A percentile compares a stretch with the other conserved stretches of the same genome.
phyloP scores from a whole-genome alignment of 1,140 invertebrate genomes.

The Hypsibius dujardini region DNA sequence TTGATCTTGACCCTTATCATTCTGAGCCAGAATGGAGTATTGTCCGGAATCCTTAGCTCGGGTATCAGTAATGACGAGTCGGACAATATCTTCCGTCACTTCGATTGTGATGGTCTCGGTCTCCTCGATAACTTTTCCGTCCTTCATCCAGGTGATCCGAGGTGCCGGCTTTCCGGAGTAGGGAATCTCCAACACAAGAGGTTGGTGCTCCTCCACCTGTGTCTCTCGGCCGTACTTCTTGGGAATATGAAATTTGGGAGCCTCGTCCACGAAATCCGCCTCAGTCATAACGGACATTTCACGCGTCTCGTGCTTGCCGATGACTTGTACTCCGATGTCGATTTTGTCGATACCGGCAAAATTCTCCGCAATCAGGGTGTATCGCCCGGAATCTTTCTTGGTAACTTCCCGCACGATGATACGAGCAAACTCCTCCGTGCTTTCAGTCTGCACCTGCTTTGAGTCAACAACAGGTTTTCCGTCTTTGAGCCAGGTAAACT shows the following conservation, averaged over 20 bases:
- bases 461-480: slow-evolving; percentile 40
- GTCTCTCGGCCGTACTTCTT: slow-evolving; percentile 30
- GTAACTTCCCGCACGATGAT: not conserved
- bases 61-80: slow-evolving; percentile 34
- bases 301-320: not conserved
- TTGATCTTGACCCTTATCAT: slow-evolving; percentile 34
- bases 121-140: slow-evolving; percentile 32
- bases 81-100: slow-evolving; percentile 32
- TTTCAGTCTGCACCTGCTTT: slow-evolving; percentile 16
- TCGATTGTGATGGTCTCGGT: slow-evolving; percentile 29
- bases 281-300: not conserved
- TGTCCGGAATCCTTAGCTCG: slow-evolving; percentile 34
- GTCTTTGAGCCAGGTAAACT: slow-evolving; percentile 52
- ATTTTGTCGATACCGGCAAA: slow-evolving; percentile 13
- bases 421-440: slow-evolving; percentile 11
- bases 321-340: slow-evolving; percentile 11
- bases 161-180: slow-evolving; percentile 37
- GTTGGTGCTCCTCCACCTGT: slow-evolving; percentile 35
- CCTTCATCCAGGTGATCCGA: slow-evolving; percentile 35
- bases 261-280: not conserved
- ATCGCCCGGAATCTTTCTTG: slow-evolving; percentile 1
- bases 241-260: not conserved
- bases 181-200: slow-evolving; percentile 35
- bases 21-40: slow-evolving; percentile 36
- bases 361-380: slow-evolving; percentile 15